A percentile compares a stretch with the other conserved stretches of the same genome.
Conservation (phyloP, 2,113 vertebrate genomes). For the Galemys pyrenaicus region DNA sequence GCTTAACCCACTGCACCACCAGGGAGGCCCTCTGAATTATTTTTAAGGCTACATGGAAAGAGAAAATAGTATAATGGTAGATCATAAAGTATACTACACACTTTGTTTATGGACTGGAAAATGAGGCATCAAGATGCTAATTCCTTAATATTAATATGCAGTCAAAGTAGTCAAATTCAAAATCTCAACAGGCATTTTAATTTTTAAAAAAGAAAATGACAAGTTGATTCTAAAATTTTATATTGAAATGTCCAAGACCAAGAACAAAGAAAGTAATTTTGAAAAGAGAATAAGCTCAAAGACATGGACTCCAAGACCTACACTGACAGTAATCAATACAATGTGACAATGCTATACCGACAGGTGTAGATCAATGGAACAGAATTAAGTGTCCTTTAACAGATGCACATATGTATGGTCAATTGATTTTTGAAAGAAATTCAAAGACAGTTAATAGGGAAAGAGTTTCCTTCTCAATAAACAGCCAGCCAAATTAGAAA, state of each 20-base stretch:
- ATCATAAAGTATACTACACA: not conserved
- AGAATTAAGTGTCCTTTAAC: not conserved
- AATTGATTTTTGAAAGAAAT: conserved; percentile 11
- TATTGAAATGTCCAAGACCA: not conserved
- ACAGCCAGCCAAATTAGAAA: not conserved
- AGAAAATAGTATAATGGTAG: not conserved
- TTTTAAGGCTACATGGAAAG: not conserved
- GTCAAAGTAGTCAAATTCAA: not conserved
- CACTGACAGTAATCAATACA: not conserved
- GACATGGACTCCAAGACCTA: not conserved
- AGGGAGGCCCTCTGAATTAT: not conserved
- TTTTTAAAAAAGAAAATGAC: not conserved
- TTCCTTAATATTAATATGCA: not conserved
- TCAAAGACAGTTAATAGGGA: not conserved
- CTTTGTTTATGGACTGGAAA: not conserved
- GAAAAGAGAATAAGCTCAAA: not conserved
- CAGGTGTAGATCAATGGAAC: not conserved
- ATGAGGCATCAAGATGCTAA: not conserved
- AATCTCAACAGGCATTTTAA: not conserved
- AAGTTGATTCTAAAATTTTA: not conserved
- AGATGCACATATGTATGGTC: not conserved
- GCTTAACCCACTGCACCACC: too few relatives aligned
- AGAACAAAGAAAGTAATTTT: conserved; percentile 9
- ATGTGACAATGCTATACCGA: not conserved
- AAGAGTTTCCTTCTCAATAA: not conserved